phyloP scores from a whole-genome alignment of 1,140 invertebrate species.

The Diuraphis noxia region DNA sequence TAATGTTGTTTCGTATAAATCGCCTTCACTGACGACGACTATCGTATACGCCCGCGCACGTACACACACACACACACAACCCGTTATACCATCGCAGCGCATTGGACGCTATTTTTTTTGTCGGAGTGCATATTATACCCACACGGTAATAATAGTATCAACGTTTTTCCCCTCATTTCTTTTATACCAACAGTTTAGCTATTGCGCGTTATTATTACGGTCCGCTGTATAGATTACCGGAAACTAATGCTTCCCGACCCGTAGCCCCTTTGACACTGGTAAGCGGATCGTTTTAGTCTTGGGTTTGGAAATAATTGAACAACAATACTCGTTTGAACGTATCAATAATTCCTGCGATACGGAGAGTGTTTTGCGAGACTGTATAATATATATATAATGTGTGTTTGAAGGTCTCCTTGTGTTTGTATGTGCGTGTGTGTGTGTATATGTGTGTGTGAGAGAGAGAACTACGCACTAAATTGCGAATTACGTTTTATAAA shows the following conservation, averaged over 20 bases:
- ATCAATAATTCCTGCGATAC: neutral
- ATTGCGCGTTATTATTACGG: neutral
- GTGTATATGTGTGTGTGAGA: too few species aligned
- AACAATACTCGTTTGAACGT: slow-evolving; percentile 1
- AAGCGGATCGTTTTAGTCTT: neutral
- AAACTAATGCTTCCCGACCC: neutral
- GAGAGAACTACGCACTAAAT: neutral
- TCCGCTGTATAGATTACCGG: neutral
- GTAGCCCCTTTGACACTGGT: neutral
- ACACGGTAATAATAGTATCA: neutral
- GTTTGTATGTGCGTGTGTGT: too few species aligned
- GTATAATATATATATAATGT: too few species aligned
- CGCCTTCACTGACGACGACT: neutral
- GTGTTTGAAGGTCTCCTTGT: too few species aligned
- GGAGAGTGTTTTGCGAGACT: neutral
- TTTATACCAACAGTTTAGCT: neutral
- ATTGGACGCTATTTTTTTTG: neutral
- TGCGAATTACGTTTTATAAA: neutral
- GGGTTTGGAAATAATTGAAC: neutral
- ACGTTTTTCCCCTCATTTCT: neutral
- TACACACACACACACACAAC: neutral
- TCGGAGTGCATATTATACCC: neutral
- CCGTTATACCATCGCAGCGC: neutral
- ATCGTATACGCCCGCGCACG: neutral
- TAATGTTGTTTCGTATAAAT: slow-evolving; percentile 41